Conservation (phyloP, 2,113 vertebrate genomes). For the Phaethornis superciliosus region DNA sequence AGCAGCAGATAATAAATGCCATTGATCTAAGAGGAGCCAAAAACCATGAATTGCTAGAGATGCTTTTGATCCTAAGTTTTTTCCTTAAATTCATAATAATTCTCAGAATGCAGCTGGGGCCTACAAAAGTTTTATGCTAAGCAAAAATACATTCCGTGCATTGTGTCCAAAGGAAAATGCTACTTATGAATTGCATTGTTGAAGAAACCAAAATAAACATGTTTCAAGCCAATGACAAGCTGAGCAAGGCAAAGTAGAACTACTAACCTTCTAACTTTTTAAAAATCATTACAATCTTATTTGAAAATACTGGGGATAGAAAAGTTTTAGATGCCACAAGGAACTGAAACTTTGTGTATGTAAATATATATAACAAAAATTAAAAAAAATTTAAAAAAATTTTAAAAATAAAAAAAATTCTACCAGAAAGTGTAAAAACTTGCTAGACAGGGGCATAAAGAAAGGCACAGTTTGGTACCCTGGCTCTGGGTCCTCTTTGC, state of each 20-base stretch:
- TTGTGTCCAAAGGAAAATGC: slow-evolving; percentile 1
- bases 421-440: neutral
- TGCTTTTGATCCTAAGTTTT: neutral
- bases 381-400: no score
- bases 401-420: neutral
- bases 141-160: neutral
- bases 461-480: neutral
- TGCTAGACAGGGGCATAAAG: neutral
- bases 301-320: neutral
- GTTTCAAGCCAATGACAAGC: neutral
- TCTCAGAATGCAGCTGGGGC: neutral
- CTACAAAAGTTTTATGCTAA: neutral
- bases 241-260: slow-evolving; percentile 1
- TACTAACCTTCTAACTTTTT: slow-evolving; percentile 5
- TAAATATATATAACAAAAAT: neutral
- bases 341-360: neutral
- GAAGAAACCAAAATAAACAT: neutral
- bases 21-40: neutral
- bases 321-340: neutral
- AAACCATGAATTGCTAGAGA: neutral
- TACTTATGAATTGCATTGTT: neutral
- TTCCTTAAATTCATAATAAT: neutral
- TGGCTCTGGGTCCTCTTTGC: neutral
- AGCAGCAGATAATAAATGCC: neutral
- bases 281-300: neutral